Conservation (phyloP, 2,888 invertebrate species). For the Patella caerulea region DNA sequence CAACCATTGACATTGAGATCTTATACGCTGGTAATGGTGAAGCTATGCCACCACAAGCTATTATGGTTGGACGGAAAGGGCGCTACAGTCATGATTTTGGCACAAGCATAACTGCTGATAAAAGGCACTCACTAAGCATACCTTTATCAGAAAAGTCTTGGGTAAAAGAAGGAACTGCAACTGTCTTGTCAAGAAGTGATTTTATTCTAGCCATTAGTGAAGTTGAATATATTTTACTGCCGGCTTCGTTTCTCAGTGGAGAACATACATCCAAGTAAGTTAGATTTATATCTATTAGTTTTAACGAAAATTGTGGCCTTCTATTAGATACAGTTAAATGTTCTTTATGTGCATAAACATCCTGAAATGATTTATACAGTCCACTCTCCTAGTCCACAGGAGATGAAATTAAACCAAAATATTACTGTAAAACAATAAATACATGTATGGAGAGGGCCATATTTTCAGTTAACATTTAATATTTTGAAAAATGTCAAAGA, state of each 20-base stretch:
- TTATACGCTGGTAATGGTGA: constrained; percentile 12
- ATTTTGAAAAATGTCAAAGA: too few species aligned
- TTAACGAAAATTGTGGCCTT: too few species aligned
- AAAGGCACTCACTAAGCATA: background rate
- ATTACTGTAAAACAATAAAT: too few species aligned
- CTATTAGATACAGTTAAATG: too few species aligned
- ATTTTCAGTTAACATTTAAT: too few species aligned
- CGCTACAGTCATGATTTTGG: constrained; percentile 13
- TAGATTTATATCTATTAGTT: background rate
- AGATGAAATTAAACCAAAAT: too few species aligned
- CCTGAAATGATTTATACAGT: too few species aligned
- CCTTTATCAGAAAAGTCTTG: constrained; percentile 20
- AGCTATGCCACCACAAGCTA: constrained; percentile 14
- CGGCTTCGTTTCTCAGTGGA: constrained; percentile 22
- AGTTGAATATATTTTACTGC: constrained; percentile 80
- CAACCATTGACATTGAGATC: constrained; percentile 21
- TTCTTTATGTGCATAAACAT: too few species aligned
- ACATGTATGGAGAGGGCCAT: too few species aligned
- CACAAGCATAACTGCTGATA: background rate
- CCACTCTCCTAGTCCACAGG: too few species aligned
- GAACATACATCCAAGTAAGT: constrained; percentile 29
- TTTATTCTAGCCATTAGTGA: constrained; percentile 85
- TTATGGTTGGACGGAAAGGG: constrained; percentile 24
- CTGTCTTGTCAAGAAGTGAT: constrained; percentile 73
- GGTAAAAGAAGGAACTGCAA: constrained; percentile 69